Evolutionary conservation across 2,113 vertebrate species (phyloP).

Genomic region (Barnardius zonarius): DNA sequence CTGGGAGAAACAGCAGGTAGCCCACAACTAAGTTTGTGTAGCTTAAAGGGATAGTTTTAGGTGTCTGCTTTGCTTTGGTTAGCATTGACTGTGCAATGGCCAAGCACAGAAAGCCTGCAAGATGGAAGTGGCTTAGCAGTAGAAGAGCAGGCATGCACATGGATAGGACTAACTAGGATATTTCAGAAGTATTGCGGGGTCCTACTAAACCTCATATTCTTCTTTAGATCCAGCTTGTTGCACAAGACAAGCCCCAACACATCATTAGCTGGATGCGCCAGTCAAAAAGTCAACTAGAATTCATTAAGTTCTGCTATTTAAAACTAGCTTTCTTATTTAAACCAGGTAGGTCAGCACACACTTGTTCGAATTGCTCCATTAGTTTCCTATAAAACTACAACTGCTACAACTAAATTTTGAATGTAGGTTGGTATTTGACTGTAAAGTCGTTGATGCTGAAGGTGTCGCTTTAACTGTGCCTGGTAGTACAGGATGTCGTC

Average conservation of each 20-base stretch:
- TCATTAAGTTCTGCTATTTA: background rate
- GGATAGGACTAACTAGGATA: background rate
- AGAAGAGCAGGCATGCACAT: background rate
- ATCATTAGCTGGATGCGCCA: background rate
- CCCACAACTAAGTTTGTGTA: background rate
- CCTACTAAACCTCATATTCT: background rate
- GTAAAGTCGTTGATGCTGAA: background rate
- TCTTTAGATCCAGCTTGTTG: background rate
- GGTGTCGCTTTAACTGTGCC: background rate
- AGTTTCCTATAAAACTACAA: background rate
- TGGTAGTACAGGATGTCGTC: background rate
- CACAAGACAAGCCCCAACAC: background rate
- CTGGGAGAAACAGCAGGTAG: conserved; percentile 39
- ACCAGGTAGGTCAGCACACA: background rate
- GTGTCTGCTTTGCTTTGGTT: conserved; percentile 21
- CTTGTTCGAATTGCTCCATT: background rate
- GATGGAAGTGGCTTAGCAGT: background rate
- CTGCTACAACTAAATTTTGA: background rate
- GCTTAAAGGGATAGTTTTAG: background rate
- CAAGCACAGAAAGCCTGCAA: background rate
- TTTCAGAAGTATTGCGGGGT: background rate
- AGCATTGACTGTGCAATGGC: conserved; percentile 1
- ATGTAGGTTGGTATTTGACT: background rate
- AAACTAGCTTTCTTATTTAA: background rate
- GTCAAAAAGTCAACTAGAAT: background rate